Evolutionary conservation across 2,888 invertebrate species (phyloP), one percentile per base, ranked within the genome.

Genomic region (Cryptophagus acutangulus): DNA sequence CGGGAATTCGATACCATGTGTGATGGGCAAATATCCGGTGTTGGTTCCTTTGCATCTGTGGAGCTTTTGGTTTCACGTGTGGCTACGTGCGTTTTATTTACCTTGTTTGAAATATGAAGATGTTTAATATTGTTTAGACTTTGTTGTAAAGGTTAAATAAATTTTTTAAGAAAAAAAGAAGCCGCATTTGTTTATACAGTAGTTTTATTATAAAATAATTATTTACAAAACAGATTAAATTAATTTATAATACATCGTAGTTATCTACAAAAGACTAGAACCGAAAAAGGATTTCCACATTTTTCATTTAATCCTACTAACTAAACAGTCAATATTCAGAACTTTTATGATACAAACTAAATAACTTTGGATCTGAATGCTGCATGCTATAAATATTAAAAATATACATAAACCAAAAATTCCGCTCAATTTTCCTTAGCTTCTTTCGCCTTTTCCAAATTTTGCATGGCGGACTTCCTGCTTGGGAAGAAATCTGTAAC

Each of bases 1-100:
- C n/a, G n/a, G 31, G 31, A 8, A 31, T 31, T 16, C 31, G 31
- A 31, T 31, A 31, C 16, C 31, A 31, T 31, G 31, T 31, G 31
- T 13, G n/a, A n/a, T n/a, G 31, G 16, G 15, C 31, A 31, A 31
- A 31, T 31, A 31, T 31, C 31, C 31, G 31, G 31, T 31, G 26
- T 20, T 20, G 20, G 9, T 20, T 20, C 20, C 26, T 26, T 26
- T 26, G 12, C 26, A 26, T 26, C 3, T 26, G 26, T 8, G 3
- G 10, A 26, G n/a, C 26, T 13, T 8, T 12, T n/a, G 9, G 9
- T 26, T 26, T 26, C 26, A 26, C 26, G 26, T 26, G 26, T 26
- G 26, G 26, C 26, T 12, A 13, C 26, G 26, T 26, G 26, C 12
- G 26, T 26, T n/a, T 5, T 9, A 20, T 20, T 20, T 20, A 20